Evolutionary conservation across 1,140 invertebrate genomes (phyloP), one percentile per base, ranked within the genome.

Genomic region (Bilobella aurantiaca): DNA sequence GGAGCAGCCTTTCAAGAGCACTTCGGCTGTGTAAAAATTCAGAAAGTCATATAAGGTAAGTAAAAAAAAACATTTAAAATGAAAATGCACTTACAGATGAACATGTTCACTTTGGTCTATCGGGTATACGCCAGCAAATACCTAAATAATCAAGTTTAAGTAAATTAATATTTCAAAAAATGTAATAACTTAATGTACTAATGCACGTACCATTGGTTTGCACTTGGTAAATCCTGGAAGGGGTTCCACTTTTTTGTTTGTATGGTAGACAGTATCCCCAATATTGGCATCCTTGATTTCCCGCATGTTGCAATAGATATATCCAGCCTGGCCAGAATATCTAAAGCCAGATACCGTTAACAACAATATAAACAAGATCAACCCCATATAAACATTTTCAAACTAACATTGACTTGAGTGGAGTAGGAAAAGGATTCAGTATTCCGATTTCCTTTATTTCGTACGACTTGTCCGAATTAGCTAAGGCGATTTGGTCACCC

Each of bases 121-220:
- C 1, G 96, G 95, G 79, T 89, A 99, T 59, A 98, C 82, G 0
- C 95, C 95, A 69, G 93, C 91, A 66, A 31, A 66, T 29, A 66
- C n/a, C n/a, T n/a, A n/a, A n/a, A n/a, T n/a, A n/a, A n/a, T n/a
- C n/a, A n/a, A n/a, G n/a, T 46, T 46, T n/a, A 46, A 46, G n/a
- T 14, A 46, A 14, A 46, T 46, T 14, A 46, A 14, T 12, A 12
- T 46, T 46, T n/a, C n/a, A 14, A 12, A 46, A 46, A 14, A 46
- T 12, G n/a, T 46, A 14, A 46, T 12, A 14, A 46, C 12, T 14
- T 46, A n/a, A 46, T 46, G 29, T 63, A 63, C 80, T 89, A 98
- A 3, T 98, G n/a, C n/a, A n/a, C n/a, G n/a, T n/a, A n/a, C 93
- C 85, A 97, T 93, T 16, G 95, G 88, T 75, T 86, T 87, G 5